Evolutionary conservation across 2,888 invertebrate species (phyloP).

Genomic region (Colletes collaris): DNA sequence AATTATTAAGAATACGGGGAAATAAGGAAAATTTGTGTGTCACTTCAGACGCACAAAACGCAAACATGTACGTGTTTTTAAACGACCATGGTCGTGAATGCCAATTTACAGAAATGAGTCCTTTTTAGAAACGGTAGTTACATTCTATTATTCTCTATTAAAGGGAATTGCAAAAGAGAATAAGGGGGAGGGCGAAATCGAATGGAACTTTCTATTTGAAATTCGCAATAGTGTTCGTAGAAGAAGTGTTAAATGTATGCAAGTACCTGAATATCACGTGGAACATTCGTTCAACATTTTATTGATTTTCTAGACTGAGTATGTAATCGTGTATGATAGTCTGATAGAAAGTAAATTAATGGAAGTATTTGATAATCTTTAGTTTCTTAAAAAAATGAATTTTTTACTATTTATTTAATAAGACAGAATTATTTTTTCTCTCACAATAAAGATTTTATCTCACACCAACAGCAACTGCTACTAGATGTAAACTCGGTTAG

Average conservation of each 20-base stretch:
- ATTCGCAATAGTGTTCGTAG: neutral
- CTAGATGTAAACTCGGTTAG: no score
- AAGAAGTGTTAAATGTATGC: neutral
- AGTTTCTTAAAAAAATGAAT: no score
- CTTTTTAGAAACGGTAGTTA: constrained; percentile 27
- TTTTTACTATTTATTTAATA: no score
- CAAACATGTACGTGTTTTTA: constrained; percentile 6
- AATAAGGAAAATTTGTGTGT: constrained; percentile 11
- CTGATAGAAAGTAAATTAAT: no score
- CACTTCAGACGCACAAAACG: neutral
- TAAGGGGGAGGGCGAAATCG: neutral
- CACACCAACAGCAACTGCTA: no score
- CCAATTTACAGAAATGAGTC: constrained; percentile 33
- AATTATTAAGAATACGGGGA: neutral
- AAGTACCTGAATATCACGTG: no score
- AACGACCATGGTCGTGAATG: constrained; percentile 31
- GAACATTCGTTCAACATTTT: no score
- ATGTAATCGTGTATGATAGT: no score
- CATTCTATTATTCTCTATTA: constrained; percentile 21
- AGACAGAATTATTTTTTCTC: no score
- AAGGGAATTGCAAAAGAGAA: constrained; percentile 10
- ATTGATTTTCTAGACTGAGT: no score
- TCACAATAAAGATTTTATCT: no score
- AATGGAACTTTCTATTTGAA: neutral
- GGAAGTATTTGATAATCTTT: no score